phyloP scores from a whole-genome alignment of 2,888 invertebrate species.

The Cryptocheilus praepositus region DNA sequence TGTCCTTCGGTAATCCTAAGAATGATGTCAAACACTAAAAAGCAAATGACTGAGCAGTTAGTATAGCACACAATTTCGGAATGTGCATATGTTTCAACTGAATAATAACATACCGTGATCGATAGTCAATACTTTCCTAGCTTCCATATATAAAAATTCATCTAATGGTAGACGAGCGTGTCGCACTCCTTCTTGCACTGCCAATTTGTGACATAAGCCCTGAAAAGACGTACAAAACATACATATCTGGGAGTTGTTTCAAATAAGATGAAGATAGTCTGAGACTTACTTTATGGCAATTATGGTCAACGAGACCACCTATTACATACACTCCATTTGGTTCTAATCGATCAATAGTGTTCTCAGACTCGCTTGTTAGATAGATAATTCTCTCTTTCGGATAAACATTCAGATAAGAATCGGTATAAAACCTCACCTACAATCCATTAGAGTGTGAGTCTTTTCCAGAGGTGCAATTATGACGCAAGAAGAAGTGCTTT shows the following conservation, averaged over 20 bases:
- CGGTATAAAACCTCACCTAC: slow-evolving; percentile 83
- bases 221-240: slow-evolving; percentile 65
- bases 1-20: slow-evolving; percentile 85
- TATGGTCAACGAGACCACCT: slow-evolving; percentile 98
- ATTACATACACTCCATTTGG: slow-evolving; percentile 92
- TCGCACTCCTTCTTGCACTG: slow-evolving; percentile 84
- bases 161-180: slow-evolving; percentile 93
- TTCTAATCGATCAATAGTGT: slow-evolving; percentile 85
- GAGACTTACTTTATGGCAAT: slow-evolving; percentile 87
- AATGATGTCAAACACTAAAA: slow-evolving; percentile 89
- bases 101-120: slow-evolving; percentile 86
- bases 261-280: neutral
- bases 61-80: slow-evolving; percentile 16
- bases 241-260: slow-evolving; percentile 22
- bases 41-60: slow-evolving; percentile 22
- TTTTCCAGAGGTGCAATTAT: neutral
- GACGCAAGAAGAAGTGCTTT: neutral
- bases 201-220: slow-evolving; percentile 91
- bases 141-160: slow-evolving; percentile 93
- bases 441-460: slow-evolving; percentile 38
- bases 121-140: slow-evolving; percentile 94
- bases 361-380: slow-evolving; percentile 95
- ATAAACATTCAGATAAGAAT: slow-evolving; percentile 83
- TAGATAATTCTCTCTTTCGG: slow-evolving; percentile 89
- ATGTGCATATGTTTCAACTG: neutral